Conservation (phyloP, 2,113 vertebrate genomes). For the Nycticorax nycticorax region DNA sequence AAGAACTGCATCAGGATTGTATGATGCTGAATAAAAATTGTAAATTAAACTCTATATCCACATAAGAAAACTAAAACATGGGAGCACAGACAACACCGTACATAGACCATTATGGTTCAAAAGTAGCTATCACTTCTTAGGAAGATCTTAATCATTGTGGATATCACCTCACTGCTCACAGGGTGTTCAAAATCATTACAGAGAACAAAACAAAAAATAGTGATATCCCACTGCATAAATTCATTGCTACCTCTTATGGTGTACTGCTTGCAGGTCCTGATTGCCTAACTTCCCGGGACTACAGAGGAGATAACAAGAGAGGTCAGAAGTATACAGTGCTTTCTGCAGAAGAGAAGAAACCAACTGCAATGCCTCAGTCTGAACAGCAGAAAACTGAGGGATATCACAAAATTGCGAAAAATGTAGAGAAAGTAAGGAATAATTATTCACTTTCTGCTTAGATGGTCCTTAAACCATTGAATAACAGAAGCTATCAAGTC, state of each 20-base stretch:
- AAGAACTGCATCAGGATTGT: background rate
- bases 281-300: background rate
- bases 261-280: background rate
- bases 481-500: background rate
- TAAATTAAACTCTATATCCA: background rate
- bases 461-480: background rate
- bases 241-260: background rate
- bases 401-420: background rate
- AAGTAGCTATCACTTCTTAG: background rate
- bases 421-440: background rate
- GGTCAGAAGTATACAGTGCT: background rate
- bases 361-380: background rate
- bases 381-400: background rate
- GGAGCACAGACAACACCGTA: background rate
- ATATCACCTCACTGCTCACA: background rate
- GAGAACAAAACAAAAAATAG: background rate
- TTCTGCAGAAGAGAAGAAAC: background rate
- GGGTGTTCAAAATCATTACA: background rate
- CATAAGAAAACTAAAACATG: background rate
- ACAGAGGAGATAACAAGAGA: background rate
- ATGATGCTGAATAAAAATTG: background rate
- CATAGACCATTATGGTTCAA: background rate
- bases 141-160: background rate
- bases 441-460: background rate
- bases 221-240: background rate